Conservation (phyloP, 2,113 vertebrate species). For the Cichladusa arquata region DNA sequence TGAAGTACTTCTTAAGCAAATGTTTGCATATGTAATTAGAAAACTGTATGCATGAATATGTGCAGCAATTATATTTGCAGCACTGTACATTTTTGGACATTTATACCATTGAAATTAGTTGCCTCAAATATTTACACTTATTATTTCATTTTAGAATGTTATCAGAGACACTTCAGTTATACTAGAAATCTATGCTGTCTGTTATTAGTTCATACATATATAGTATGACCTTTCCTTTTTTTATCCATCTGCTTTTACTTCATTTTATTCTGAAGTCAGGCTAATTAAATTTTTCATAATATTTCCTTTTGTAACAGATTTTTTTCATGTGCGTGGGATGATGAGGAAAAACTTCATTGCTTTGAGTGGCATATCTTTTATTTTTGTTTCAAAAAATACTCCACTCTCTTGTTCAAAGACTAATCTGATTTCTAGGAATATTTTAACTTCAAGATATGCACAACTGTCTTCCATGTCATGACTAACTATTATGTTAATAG, state of each 20-base stretch:
- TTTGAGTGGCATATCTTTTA: background rate
- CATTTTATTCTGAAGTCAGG: background rate
- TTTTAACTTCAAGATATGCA: background rate
- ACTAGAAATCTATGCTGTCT: background rate
- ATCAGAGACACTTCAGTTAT: background rate
- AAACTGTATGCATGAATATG: background rate
- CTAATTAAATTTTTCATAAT: background rate
- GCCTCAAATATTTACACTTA: background rate
- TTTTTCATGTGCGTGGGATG: background rate
- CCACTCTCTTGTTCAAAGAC: background rate
- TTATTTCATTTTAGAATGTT: background rate
- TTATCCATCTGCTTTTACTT: background rate
- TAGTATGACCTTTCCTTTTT: background rate
- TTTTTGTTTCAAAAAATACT: background rate
- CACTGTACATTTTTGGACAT: background rate
- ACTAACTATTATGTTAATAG: background rate
- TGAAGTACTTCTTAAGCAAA: slow-evolving; percentile 38
- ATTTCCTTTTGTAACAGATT: background rate
- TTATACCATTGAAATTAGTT: background rate
- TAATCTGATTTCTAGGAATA: background rate
- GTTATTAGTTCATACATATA: background rate
- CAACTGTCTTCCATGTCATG: background rate
- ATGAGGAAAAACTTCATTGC: background rate
- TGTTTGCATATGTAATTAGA: slow-evolving; percentile 30
- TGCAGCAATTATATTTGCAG: background rate